Percentiles rank a stretch among this genome's conserved stretches.
phyloP scores from a whole-genome alignment of 2,113 vertebrate genomes.

The Aramus guarauna region DNA sequence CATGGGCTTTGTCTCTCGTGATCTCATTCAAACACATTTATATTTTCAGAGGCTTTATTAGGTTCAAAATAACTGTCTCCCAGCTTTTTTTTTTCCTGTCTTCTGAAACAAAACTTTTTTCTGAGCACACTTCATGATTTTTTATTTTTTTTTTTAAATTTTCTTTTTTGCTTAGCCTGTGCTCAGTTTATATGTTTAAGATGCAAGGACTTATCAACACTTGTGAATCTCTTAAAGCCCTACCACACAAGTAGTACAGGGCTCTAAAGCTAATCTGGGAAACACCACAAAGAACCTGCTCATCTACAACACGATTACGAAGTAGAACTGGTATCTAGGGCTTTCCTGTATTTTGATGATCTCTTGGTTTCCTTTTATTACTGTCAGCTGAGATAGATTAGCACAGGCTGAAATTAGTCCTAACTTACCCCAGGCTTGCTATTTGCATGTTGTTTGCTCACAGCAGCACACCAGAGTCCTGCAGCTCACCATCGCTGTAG shows the following conservation, averaged over 20 bases:
- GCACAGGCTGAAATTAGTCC: background rate
- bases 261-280: background rate
- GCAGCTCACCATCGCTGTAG: background rate
- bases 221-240: background rate
- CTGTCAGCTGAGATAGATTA: background rate
- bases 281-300: background rate
- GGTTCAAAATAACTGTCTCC: background rate
- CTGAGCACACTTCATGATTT: background rate
- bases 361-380: background rate
- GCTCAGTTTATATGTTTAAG: background rate
- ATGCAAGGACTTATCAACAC: background rate
- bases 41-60: background rate
- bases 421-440: background rate
- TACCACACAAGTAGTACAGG: background rate
- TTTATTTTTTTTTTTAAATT: background rate
- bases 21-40: background rate
- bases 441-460: background rate
- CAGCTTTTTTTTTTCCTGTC: background rate
- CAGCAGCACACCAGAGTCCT: rapidly evolving
- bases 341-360: background rate
- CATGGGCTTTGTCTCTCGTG: background rate
- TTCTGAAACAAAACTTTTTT: background rate
- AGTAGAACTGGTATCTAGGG: background rate
- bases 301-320: background rate
- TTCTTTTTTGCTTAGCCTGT: background rate